A percentile compares a stretch with the other conserved stretches of the same genome.
Conservation (phyloP, 2,797 vertebrate species). For the Vireo griseus region DNA sequence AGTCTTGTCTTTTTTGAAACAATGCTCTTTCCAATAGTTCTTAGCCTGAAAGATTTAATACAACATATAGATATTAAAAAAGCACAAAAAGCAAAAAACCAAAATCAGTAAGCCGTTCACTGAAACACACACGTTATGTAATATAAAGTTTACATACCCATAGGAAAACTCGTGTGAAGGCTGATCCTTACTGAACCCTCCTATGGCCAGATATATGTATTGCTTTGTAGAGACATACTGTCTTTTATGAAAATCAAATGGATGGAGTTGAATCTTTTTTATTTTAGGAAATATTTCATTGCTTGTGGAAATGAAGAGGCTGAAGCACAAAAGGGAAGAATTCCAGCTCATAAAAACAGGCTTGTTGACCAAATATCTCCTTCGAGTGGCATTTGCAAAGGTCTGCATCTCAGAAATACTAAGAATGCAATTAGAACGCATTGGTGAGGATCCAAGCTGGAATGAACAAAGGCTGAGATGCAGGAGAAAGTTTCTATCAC, state of each 20-base stretch:
- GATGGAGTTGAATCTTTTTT: not conserved
- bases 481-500: not conserved
- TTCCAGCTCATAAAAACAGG: not conserved
- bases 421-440: not conserved
- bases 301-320: not conserved
- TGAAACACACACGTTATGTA: fast-evolving
- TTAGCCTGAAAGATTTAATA: not conserved
- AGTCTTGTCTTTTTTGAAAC: not conserved
- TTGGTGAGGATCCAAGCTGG: not conserved
- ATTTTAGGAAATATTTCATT: not conserved
- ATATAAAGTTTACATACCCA: not conserved
- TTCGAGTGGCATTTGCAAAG: not conserved
- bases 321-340: not conserved
- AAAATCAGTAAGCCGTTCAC: not conserved
- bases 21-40: not conserved
- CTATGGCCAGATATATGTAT: not conserved
- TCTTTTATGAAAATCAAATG: not conserved
- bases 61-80: not conserved
- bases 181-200: not conserved
- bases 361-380: not conserved
- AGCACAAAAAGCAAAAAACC: not conserved
- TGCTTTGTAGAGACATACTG: not conserved
- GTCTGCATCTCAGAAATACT: not conserved
- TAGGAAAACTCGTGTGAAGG: not conserved
- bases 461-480: not conserved